phyloP scores from a whole-genome alignment of 2,113 vertebrate genomes.

The Trichomycterus rosablanca region DNA sequence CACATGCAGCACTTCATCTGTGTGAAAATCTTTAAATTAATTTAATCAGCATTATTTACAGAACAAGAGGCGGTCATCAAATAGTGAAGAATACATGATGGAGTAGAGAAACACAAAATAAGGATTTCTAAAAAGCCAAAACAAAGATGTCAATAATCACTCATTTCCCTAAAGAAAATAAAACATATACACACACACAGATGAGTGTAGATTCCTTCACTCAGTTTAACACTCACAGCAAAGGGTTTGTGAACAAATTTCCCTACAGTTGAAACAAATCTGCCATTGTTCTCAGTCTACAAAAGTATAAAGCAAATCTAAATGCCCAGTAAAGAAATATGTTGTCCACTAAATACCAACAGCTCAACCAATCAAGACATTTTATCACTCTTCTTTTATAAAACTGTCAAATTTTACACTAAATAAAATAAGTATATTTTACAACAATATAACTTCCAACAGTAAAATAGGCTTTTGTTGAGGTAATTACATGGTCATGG shows the following conservation, averaged over 20 bases:
- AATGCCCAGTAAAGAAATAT: slow-evolving; percentile 46
- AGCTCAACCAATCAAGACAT: slow-evolving; percentile 51
- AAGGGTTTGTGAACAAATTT: slow-evolving; percentile 34
- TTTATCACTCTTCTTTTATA: slow-evolving; percentile 57
- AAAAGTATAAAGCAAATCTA: slow-evolving; percentile 41
- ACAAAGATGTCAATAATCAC: slow-evolving; percentile 40
- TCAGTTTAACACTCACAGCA: slow-evolving; percentile 33
- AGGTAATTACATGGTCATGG: slow-evolving; percentile 71
- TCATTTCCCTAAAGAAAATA: slow-evolving; percentile 15
- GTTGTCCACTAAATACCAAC: slow-evolving; percentile 55
- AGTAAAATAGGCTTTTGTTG: slow-evolving; percentile 75
- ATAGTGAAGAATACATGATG: slow-evolving; percentile 54
- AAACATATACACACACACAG: not conserved
- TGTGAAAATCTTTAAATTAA: slow-evolving; percentile 72
- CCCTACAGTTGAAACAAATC: not conserved
- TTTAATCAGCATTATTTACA: slow-evolving; percentile 79
- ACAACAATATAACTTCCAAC: slow-evolving; percentile 69
- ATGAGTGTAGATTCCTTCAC: slow-evolving; percentile 26
- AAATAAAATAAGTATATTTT: slow-evolving; percentile 73
- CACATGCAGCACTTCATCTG: not conserved
- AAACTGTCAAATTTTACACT: slow-evolving; percentile 68
- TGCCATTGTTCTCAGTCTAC: slow-evolving; percentile 12
- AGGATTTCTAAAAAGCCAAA: slow-evolving; percentile 30
- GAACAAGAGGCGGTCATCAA: slow-evolving; percentile 57
- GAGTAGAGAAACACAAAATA: slow-evolving; percentile 53